Percentiles rank a stretch among this genome's conserved stretches.
Evolutionary conservation across 1,140 invertebrate species (phyloP).

Genomic region (Trachymyrmex septentrionalis): DNA sequence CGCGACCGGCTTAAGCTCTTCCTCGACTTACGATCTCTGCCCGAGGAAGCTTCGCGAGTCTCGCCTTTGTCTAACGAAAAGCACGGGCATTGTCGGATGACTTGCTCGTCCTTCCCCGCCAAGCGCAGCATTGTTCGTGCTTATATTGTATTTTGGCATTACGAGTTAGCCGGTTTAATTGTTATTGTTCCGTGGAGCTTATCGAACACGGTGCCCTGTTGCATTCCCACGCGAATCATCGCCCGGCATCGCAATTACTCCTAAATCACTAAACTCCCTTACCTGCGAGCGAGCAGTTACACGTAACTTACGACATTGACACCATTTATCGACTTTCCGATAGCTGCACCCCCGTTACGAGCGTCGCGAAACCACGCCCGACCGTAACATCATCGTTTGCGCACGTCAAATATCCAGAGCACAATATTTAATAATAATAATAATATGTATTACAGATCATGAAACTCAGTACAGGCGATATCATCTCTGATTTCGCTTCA

Average conservation of each 20-base stretch:
- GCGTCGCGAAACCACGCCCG: constrained; percentile 39
- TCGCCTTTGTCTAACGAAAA: constrained; percentile 75
- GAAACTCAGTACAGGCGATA: not conserved
- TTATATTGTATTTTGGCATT: constrained; percentile 78
- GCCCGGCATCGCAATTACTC: constrained; percentile 72
- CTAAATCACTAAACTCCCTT: constrained; percentile 75
- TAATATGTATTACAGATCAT: not conserved
- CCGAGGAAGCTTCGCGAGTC: constrained; percentile 63
- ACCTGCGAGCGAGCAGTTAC: constrained; percentile 47
- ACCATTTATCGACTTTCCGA: constrained; percentile 70
- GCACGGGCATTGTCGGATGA: constrained; percentile 71
- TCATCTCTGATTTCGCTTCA: not conserved
- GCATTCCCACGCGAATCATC: constrained; percentile 79
- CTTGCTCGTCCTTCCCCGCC: constrained; percentile 50
- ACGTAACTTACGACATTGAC: constrained; percentile 40
- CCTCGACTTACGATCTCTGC: constrained; percentile 74
- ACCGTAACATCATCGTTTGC: not conserved
- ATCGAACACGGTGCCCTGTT: constrained; percentile 75
- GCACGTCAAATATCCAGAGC: not conserved
- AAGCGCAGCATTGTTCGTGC: constrained; percentile 76
- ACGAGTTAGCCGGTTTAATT: constrained; percentile 76
- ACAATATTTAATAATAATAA: constrained; percentile 28
- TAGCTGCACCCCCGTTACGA: constrained; percentile 49
- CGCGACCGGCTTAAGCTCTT: constrained; percentile 58
- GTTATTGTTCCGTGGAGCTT: constrained; percentile 78